These are phyloP conservation scores for Lepetodrilus schrolli DNA, from an alignment of 2,888 invertebrate genomes.

Conservation along the genomic window DNA sequence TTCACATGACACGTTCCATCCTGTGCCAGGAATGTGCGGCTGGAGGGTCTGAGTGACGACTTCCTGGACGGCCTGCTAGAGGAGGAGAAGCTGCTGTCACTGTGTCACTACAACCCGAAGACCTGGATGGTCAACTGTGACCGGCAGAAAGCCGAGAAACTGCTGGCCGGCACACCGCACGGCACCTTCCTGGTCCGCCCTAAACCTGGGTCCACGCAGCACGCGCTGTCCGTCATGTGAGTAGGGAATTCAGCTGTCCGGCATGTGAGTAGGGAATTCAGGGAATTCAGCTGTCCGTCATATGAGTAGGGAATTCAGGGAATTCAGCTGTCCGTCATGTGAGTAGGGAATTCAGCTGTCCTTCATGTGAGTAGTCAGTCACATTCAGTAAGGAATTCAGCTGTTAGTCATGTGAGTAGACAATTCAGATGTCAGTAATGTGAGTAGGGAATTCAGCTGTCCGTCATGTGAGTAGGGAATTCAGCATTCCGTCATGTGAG, in stretches of 20 bases:
- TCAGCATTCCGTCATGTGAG: too few relatives aligned
- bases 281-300: neutral
- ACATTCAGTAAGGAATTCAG: too few relatives aligned
- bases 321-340: too few relatives aligned
- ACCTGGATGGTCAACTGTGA: slow-evolving; percentile 79
- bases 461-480: too few relatives aligned
- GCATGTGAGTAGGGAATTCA: neutral
- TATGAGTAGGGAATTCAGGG: too few relatives aligned
- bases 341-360: neutral
- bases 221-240: slow-evolving; percentile 89
- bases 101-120: slow-evolving; percentile 79
- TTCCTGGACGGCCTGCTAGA: slow-evolving; percentile 78
- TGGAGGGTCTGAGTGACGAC: slow-evolving; percentile 83
- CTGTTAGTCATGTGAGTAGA: too few relatives aligned
- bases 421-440: too few relatives aligned
- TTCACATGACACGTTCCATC: too few relatives aligned
- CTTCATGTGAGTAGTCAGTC: too few relatives aligned
- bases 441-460: too few relatives aligned
- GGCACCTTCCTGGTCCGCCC: slow-evolving; percentile 93
- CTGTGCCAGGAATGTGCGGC: slow-evolving; percentile 79
- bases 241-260: slow-evolving; percentile 53
- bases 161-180: slow-evolving; percentile 84
- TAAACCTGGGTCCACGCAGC: slow-evolving; percentile 63
- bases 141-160: slow-evolving; percentile 84
- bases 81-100: slow-evolving; percentile 53